Conservation (phyloP, 2,113 vertebrate genomes). For the Mormyrus iriodes region DNA sequence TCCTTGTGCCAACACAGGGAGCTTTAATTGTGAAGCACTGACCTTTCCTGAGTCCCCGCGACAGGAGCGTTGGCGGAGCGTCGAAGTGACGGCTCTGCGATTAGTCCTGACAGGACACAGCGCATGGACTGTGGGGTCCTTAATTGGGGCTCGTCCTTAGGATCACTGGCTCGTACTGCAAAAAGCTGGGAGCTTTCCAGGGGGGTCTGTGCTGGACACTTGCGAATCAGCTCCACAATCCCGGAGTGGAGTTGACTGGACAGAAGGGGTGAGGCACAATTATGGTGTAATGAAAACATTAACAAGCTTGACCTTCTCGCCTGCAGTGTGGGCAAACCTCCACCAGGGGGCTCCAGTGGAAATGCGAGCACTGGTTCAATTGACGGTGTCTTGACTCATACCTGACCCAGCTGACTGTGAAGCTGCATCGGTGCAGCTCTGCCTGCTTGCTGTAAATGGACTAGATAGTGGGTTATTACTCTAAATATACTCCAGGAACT, state of each 20-base stretch:
- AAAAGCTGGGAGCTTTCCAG: constrained; percentile 14
- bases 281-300: constrained; percentile 59
- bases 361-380: not conserved
- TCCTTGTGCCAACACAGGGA: constrained; percentile 33
- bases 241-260: constrained; percentile 53
- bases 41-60: constrained; percentile 57
- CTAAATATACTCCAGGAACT: not conserved
- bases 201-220: not conserved
- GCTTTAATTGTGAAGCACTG: constrained; percentile 63
- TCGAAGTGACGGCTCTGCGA: constrained; percentile 54
- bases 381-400: not conserved
- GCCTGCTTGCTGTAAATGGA: not conserved
- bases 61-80: constrained; percentile 54
- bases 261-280: constrained; percentile 64
- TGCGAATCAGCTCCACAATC: constrained; percentile 27
- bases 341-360: not conserved
- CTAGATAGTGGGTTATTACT: not conserved
- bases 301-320: constrained; percentile 43
- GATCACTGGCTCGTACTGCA: constrained; percentile 26
- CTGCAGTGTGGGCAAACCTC: not conserved
- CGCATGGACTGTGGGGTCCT: constrained; percentile 32
- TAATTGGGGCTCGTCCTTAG: constrained; percentile 62
- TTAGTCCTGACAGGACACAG: constrained; percentile 57
- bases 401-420: not conserved
- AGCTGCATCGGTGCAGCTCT: not conserved